Percentiles rank a stretch among this genome's conserved stretches.
These are phyloP conservation scores for Abscondita cerata DNA, from an alignment of 2,888 invertebrate species.

Conservation along the genomic window DNA sequence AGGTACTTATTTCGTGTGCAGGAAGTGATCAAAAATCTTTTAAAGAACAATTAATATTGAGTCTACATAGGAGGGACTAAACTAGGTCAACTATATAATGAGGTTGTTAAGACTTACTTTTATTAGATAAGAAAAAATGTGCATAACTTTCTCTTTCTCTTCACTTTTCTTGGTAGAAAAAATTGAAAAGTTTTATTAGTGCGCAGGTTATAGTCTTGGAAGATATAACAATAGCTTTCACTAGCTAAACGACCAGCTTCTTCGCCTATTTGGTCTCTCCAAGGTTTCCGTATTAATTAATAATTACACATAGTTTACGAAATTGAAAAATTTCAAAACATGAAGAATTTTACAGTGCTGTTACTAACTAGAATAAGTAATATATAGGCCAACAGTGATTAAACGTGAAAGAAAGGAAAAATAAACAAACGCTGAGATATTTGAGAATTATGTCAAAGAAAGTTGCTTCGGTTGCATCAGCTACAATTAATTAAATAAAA, in stretches of 20 bases:
- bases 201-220: background rate
- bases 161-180: slow-evolving; percentile 9
- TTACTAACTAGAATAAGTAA: slow-evolving; percentile 12
- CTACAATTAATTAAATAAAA: slow-evolving; percentile 17
- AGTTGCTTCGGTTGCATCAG: slow-evolving; percentile 22
- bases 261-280: background rate
- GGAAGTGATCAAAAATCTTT: too few relatives aligned
- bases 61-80: background rate
- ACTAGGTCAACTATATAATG: slow-evolving; percentile 1
- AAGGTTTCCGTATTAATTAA: slow-evolving; percentile 10
- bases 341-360: slow-evolving; percentile 15
- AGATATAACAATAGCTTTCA: slow-evolving; percentile 10
- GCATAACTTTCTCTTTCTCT: slow-evolving; percentile 12
- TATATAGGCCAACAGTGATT: slow-evolving; percentile 16
- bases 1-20: too few relatives aligned
- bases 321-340: slow-evolving; percentile 12
- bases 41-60: too few relatives aligned
- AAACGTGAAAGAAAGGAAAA: slow-evolving; percentile 18
- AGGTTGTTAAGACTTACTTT: slow-evolving; percentile 6
- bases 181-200: background rate
- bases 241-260: slow-evolving; percentile 8
- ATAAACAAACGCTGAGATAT: slow-evolving; percentile 22
- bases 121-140: slow-evolving; percentile 9
- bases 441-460: slow-evolving; percentile 23
- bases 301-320: slow-evolving; percentile 12